phyloP scores from a whole-genome alignment of 2,113 vertebrate species.

The Pelmatolapia mariae region DNA sequence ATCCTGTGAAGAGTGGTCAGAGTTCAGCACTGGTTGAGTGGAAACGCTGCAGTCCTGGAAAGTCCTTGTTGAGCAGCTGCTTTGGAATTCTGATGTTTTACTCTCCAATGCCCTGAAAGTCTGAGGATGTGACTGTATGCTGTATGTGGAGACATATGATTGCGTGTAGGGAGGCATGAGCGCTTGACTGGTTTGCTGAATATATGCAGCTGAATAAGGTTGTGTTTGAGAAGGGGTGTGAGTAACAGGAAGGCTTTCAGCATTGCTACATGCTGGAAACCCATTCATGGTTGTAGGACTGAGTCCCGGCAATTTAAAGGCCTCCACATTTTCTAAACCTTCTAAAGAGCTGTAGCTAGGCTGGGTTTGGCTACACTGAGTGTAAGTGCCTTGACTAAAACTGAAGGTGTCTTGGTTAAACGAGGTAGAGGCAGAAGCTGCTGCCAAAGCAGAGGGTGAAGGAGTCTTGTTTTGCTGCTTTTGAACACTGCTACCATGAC shows the following conservation, averaged over 20 bases:
- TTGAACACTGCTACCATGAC: slow-evolving; percentile 30
- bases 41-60: slow-evolving; percentile 56
- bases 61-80: slow-evolving; percentile 33
- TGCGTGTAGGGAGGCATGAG: slow-evolving; percentile 51
- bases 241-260: slow-evolving; percentile 47
- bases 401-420: slow-evolving; percentile 47
- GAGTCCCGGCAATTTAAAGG: slow-evolving; percentile 64
- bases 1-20: slow-evolving; percentile 21
- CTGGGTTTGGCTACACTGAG: slow-evolving; percentile 61
- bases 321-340: slow-evolving; percentile 55
- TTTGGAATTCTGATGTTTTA: slow-evolving; percentile 50
- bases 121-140: slow-evolving; percentile 45
- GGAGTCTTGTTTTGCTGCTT: slow-evolving; percentile 47
- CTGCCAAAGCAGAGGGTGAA: slow-evolving; percentile 43
- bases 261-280: slow-evolving; percentile 59
- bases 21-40: slow-evolving; percentile 18
- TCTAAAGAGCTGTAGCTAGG: slow-evolving; percentile 58
- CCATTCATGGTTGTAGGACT: slow-evolving; percentile 63
- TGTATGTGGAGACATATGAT: slow-evolving; percentile 40
- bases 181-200: slow-evolving; percentile 49
- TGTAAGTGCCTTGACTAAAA: slow-evolving; percentile 67
- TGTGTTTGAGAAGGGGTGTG: slow-evolving; percentile 47
- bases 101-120: slow-evolving; percentile 40
- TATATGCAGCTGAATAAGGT: slow-evolving; percentile 36
- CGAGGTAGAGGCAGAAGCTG: slow-evolving; percentile 47